Conservation (phyloP, 2,113 vertebrate species). For the Casuarius casuarius region DNA sequence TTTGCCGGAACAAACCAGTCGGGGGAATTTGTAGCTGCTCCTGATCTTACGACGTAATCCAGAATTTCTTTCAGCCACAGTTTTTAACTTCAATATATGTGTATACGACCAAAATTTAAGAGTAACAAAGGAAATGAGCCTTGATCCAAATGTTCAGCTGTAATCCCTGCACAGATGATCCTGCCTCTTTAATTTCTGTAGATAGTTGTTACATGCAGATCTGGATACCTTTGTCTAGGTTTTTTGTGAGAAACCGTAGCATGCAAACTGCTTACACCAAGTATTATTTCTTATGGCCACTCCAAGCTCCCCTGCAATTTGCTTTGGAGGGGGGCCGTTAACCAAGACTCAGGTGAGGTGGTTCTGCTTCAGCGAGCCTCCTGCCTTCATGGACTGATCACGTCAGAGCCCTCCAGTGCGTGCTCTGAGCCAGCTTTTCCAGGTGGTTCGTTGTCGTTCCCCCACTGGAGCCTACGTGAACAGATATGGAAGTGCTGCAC, state of each 20-base stretch:
- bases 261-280: neutral
- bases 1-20: neutral
- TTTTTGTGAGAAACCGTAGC: neutral
- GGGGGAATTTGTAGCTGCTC: neutral
- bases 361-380: neutral
- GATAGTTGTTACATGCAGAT: neutral
- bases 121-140: neutral
- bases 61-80: neutral
- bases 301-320: neutral
- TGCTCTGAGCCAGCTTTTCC: neutral
- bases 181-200: neutral
- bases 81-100: neutral
- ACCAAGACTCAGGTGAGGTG: neutral
- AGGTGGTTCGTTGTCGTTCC: neutral
- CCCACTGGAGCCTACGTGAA: neutral
- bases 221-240: neutral
- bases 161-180: neutral
- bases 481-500: neutral
- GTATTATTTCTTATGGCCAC: neutral
- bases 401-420: neutral
- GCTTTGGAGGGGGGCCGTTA: constrained; percentile 16
- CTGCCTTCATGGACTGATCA: neutral
- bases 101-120: neutral
- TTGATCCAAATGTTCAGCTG: neutral
- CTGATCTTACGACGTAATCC: neutral